Evolutionary conservation across 92 coral and sea anemone species (phyloP).

Genomic region (Bergia puertoricense): DNA sequence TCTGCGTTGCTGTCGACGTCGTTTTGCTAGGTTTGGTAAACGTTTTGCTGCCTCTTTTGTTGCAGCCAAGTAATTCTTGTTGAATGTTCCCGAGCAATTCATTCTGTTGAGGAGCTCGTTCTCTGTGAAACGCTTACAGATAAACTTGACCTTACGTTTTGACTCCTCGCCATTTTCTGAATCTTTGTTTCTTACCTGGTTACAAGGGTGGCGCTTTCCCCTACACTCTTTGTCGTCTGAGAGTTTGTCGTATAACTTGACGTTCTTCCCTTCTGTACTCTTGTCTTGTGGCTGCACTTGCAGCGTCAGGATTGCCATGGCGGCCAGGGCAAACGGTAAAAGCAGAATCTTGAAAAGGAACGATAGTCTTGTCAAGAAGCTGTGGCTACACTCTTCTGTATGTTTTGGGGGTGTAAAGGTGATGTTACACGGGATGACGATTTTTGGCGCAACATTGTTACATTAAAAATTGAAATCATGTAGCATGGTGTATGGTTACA

Average conservation of each 20-base stretch:
- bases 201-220: neutral
- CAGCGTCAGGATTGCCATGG: neutral
- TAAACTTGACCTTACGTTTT: neutral
- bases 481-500: too few relatives aligned
- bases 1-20: neutral
- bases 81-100: conserved; percentile 40
- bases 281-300: neutral
- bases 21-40: conserved; percentile 24
- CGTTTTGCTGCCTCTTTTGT: neutral
- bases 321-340: neutral
- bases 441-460: too few relatives aligned
- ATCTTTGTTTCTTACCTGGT: neutral
- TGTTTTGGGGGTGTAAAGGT: too few relatives aligned
- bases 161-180: conserved; percentile 5
- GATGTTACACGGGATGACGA: too few relatives aligned
- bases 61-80: conserved; percentile 25
- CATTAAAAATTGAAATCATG: too few relatives aligned
- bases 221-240: neutral
- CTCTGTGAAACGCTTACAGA: conserved; percentile 27
- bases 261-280: neutral
- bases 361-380: neutral
- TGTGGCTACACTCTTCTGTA: too few relatives aligned
- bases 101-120: conserved; percentile 24
- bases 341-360: neutral
- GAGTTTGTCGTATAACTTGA: neutral